Conservation (phyloP, 30 jellyfish, hydroid and myxozoan species). For the Nemopilema nomurai region DNA sequence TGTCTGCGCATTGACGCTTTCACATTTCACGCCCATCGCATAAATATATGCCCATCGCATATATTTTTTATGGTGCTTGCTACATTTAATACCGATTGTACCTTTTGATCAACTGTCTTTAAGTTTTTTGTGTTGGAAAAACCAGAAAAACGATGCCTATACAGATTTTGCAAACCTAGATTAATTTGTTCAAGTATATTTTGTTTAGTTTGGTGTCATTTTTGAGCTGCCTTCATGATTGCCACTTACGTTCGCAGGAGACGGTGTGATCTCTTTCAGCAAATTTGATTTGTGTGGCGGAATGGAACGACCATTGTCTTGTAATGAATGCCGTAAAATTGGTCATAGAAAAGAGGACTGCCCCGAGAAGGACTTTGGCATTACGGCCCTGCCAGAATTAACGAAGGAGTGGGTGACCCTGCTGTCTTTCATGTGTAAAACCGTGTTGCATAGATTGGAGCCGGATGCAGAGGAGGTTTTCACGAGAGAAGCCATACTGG, state of each 20-base stretch:
- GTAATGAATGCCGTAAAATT: conserved; percentile 39
- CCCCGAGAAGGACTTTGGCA: conserved; percentile 18
- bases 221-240: too few relatives aligned
- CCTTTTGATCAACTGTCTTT: too few relatives aligned
- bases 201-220: too few relatives aligned
- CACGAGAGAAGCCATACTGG: background rate
- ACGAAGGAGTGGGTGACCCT: background rate
- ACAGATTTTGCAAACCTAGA: too few relatives aligned
- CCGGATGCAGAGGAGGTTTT: background rate
- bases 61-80: too few relatives aligned
- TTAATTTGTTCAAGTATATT: too few relatives aligned
- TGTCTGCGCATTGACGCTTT: too few relatives aligned
- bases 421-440: conserved; percentile 27
- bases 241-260: background rate
- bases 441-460: conserved; percentile 28
- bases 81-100: too few relatives aligned
- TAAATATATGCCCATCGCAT: too few relatives aligned
- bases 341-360: conserved; percentile 53
- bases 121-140: too few relatives aligned
- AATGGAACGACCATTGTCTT: conserved; percentile 32
- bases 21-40: too few relatives aligned
- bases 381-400: conserved; percentile 27
- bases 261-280: background rate
- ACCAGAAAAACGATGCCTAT: too few relatives aligned
- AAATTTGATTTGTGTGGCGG: conserved; percentile 14